Base-by-base conservation (phyloP, 2,888 invertebrate species). In the Dione juno region DNA sequence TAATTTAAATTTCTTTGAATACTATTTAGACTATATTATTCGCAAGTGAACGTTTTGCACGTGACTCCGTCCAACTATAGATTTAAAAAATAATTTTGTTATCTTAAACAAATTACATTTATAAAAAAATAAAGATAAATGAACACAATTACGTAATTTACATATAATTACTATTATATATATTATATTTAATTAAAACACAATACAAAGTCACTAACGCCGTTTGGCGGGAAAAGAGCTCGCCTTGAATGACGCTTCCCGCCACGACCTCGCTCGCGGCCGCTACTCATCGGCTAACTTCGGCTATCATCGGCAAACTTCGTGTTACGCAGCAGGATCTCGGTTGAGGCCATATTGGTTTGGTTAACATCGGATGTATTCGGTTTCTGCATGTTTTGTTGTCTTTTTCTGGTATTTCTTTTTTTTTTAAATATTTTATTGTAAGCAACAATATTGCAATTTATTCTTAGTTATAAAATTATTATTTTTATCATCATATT, bases 241-340 rank as follows among this genome's bases (percentile, higher is more conserved):
- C 84, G 87, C 92, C 92, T 92, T 90, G 90, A 77, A 79, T 89
- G 89, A 89, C 90, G 88, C 84, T 90, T 89, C 90, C 91, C 89
- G 86, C 81, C 77, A 58, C 82, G 90, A 82, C 92, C 92, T 92
- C 92, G 90, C 84, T 85, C 78, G 88, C 88, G 92, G 91, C 91
- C 90, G 92, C 88, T 84, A 89, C 76, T 77, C 78, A 69, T 89
- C 88, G 88, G 82, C 69, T 19, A 19, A 14, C 70, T 67, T 77
- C 80, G 80, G 75, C 48, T 8, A 43, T 10, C 28, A 35, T 77
- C 80, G 80, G 69, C 53, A 35, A 14, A n/a, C 35, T 54, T 35
- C 54, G 54, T n/a, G 28, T 11, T 16, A 28, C 28, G 61, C 28
- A 28, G n/a, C 43, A 61, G 61, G 61, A 61, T 28, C 43, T 61